phyloP scores from a whole-genome alignment of 2,113 vertebrate genomes.

The Ophthalmolycus amberensis region DNA sequence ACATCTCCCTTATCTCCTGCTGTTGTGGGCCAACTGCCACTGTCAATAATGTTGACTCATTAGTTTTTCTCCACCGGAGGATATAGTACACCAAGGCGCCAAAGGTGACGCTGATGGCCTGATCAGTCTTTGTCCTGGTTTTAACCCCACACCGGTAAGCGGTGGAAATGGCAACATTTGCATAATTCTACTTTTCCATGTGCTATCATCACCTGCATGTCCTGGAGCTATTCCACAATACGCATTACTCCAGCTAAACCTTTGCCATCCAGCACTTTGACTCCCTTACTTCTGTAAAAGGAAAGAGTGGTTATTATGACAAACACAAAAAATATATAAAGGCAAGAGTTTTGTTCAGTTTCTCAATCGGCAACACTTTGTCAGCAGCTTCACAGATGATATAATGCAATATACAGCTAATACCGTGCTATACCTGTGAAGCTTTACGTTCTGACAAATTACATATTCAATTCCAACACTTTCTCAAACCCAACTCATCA shows the following conservation, averaged over 20 bases:
- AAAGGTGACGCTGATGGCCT: conserved; percentile 32
- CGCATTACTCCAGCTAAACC: conserved; percentile 12
- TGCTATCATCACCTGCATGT: conserved; percentile 21
- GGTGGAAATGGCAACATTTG: conserved; percentile 44
- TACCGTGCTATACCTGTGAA: not conserved
- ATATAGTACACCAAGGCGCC: conserved; percentile 42
- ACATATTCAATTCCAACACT: not conserved
- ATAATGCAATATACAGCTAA: not conserved
- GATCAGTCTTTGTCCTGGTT: conserved; percentile 19
- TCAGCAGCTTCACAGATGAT: not conserved
- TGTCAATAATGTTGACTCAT: conserved; percentile 51
- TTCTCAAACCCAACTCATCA: not conserved
- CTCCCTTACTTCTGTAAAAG: not conserved
- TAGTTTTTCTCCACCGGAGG: conserved; percentile 51
- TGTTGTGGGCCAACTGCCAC: conserved; percentile 36
- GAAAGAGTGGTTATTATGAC: not conserved
- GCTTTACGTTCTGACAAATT: not conserved
- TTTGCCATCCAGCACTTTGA: not conserved
- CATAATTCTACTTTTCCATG: conserved; percentile 35
- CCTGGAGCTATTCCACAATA: conserved; percentile 20
- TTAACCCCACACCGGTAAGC: conserved; percentile 7
- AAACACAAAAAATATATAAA: not conserved
- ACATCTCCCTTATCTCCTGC: conserved; percentile 61
- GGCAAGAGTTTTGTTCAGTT: not conserved
- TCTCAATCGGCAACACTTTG: not conserved